phyloP scores from a whole-genome alignment of 2,797 vertebrate genomes.

The Muraenolepis orangiensis region DNA sequence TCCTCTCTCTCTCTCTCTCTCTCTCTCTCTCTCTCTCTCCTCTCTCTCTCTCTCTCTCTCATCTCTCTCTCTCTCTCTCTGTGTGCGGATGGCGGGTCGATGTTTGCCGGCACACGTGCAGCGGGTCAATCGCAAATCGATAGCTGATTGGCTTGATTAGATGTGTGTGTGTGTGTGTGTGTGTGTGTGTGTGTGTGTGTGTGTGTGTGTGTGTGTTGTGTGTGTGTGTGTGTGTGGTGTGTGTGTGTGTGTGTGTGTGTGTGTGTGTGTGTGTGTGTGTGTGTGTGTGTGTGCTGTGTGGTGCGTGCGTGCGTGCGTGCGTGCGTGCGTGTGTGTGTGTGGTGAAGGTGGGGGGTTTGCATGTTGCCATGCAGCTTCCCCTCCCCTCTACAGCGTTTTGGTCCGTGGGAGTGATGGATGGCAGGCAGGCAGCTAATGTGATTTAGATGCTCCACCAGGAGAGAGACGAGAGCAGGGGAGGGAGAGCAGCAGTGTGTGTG shows the following conservation, averaged over 20 bases:
- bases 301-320: conserved; percentile 53
- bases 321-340: conserved; percentile 38
- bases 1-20: too few species aligned
- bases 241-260: conserved; percentile 45
- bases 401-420: conserved; percentile 78
- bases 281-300: conserved; percentile 38
- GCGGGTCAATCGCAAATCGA: conserved; percentile 43
- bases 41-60: too few species aligned
- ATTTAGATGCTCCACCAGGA: conserved; percentile 73
- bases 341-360: conserved; percentile 38
- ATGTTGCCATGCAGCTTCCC: conserved; percentile 70
- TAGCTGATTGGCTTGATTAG: conserved; percentile 40
- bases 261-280: conserved; percentile 39
- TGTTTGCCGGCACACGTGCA: conserved; percentile 33
- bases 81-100: conserved; percentile 20
- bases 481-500: conserved; percentile 28
- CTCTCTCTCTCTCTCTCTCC: too few species aligned
- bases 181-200: conserved; percentile 42
- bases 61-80: too few species aligned
- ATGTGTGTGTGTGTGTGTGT: conserved; percentile 46
- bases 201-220: conserved; percentile 35
- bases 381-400: conserved; percentile 61
- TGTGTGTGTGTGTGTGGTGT: conserved; percentile 48
- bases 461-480: neutral
- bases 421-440: conserved; percentile 74